Conservation (phyloP, 2,113 vertebrate genomes). For the Solea solea region DNA sequence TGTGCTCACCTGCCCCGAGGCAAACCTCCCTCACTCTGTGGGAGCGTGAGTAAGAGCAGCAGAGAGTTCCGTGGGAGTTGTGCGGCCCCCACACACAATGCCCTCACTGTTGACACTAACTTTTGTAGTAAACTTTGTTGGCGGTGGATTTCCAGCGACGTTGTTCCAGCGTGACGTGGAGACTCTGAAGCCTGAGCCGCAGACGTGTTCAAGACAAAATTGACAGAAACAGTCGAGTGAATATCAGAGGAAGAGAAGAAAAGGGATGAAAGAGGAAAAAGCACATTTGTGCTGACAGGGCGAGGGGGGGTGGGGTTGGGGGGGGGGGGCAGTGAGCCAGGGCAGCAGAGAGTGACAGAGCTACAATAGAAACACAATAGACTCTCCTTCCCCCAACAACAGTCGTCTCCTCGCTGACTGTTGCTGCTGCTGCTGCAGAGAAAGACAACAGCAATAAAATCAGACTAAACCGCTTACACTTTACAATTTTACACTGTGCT, state of each 20-base stretch:
- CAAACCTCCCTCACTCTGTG: constrained; percentile 53
- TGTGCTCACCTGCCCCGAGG: constrained; percentile 72
- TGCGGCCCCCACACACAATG: constrained; percentile 55
- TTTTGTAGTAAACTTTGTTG: constrained; percentile 45
- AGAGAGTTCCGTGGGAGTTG: constrained; percentile 35
- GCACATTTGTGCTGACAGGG: constrained; percentile 75
- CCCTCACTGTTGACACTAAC: constrained; percentile 51
- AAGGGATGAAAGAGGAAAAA: constrained; percentile 63
- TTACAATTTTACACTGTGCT: constrained; percentile 74
- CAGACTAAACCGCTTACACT: constrained; percentile 69
- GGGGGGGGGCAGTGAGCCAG: constrained; percentile 65
- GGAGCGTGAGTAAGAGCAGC: constrained; percentile 52
- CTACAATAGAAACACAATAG: constrained; percentile 75
- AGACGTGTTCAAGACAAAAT: constrained; percentile 60
- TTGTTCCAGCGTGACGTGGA: constrained; percentile 46
- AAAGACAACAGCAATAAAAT: constrained; percentile 75
- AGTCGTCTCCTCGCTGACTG: constrained; percentile 66
- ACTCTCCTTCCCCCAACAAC: constrained; percentile 54
- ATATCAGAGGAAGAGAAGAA: constrained; percentile 49
- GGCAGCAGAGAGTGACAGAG: constrained; percentile 77
- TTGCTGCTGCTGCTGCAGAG: constrained; percentile 68
- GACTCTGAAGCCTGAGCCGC: constrained; percentile 63
- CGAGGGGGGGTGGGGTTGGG: no score
- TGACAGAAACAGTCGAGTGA: constrained; percentile 60
- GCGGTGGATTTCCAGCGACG: constrained; percentile 34